Conservation (phyloP, 2,797 vertebrate genomes). For the Pristis pectinata region DNA sequence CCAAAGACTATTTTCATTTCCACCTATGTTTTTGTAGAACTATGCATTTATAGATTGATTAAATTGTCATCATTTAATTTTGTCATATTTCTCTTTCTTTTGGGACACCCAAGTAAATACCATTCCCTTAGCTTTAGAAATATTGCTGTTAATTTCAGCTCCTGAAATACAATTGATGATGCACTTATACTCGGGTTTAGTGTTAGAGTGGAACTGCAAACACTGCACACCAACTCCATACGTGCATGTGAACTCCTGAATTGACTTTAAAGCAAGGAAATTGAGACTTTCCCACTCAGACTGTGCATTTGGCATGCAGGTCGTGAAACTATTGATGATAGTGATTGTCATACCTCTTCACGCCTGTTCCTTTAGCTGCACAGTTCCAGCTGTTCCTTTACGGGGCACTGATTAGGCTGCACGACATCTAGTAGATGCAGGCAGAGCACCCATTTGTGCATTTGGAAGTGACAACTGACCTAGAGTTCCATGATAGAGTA, state of each 20-base stretch:
- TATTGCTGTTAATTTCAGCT: neutral
- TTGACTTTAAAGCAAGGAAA: neutral
- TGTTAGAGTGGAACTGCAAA: neutral
- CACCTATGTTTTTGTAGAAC: neutral
- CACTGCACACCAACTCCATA: neutral
- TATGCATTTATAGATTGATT: neutral
- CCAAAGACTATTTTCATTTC: neutral
- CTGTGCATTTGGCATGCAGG: no score
- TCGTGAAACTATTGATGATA: no score
- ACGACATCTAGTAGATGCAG: neutral
- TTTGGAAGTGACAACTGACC: neutral
- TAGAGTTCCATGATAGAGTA: neutral
- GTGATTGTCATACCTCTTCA: no score
- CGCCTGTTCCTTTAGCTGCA: no score
- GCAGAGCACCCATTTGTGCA: neutral
- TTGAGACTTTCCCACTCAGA: neutral
- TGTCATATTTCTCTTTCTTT: conserved; percentile 1
- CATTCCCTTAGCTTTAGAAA: neutral
- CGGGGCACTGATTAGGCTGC: neutral
- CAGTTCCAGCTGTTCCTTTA: neutral
- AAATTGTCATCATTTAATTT: neutral
- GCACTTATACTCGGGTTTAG: neutral
- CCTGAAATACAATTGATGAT: neutral
- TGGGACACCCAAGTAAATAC: neutral
- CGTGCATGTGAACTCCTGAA: neutral